Conservation (phyloP, 2,888 invertebrate species). For the Venusia cambrica region DNA sequence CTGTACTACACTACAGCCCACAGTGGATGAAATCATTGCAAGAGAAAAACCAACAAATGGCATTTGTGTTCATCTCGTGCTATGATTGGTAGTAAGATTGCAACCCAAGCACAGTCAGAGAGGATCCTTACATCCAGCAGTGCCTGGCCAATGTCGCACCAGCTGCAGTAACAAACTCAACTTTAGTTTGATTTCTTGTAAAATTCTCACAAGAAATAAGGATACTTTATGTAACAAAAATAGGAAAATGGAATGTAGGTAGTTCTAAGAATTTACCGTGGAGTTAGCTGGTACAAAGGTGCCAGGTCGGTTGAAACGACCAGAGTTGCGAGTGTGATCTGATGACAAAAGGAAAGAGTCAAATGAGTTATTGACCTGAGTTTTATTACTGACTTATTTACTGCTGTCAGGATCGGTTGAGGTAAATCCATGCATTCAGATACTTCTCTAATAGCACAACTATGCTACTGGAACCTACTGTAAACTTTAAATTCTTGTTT, state of each 20-base stretch:
- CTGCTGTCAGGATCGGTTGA: no score
- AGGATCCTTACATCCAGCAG: conserved; percentile 59
- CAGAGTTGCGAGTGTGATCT: conserved; percentile 49
- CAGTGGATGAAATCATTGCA: conserved; percentile 47
- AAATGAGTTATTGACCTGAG: background rate
- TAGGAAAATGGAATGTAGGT: no score
- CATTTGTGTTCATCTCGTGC: conserved; percentile 36
- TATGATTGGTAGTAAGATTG: conserved; percentile 42
- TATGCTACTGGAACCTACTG: no score
- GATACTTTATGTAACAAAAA: no score
- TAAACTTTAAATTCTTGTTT: no score
- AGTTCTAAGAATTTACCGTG: no score
- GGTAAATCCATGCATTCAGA: no score
- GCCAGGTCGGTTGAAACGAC: conserved; percentile 46
- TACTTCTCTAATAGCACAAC: no score
- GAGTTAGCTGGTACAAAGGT: conserved; percentile 41
- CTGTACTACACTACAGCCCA: no score
- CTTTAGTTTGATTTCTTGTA: conserved; percentile 17
- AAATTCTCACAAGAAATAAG: background rate
- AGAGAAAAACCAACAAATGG: conserved; percentile 34
- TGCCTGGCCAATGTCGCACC: conserved; percentile 49
- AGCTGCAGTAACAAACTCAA: conserved; percentile 57
- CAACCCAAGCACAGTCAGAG: conserved; percentile 55
- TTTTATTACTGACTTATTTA: no score
- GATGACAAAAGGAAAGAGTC: conserved; percentile 6